Evolutionary conservation across 2,888 invertebrate genomes (phyloP), one percentile per base, ranked within the genome.

Genomic region (Argyra leucocephala): DNA sequence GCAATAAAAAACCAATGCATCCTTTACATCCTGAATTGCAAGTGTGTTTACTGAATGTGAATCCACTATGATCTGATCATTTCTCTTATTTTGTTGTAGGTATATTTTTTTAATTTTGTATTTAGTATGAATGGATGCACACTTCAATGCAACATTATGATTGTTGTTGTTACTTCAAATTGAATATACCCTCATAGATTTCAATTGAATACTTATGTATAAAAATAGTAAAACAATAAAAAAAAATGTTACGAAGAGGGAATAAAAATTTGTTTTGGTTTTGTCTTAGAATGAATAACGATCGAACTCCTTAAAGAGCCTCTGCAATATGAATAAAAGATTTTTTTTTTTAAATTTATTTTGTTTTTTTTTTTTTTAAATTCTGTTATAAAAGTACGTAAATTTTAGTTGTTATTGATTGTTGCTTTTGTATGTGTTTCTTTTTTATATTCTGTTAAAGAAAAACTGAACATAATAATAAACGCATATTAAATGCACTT

Each of bases 401-500:
- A n/a, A n/a, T n/a, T n/a, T 18, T 3, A n/a, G 48, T 48, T 48
- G 48, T 12, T 48, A 15, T n/a, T 31, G 3, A 12, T 31, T 31
- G 31, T 31, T 37, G 2, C 9, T 37, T 10, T 9, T 37, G 37
- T 37, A 10, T 37, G 5, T 12, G 3, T 37, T 37, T 15, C 37
- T 37, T 37, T 37, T 37, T 15, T 31, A 10, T 37, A 37, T 37
- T 48, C 3, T n/a, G 48, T 48, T 48, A 48, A 48, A 48, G 48
- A 48, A 48, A 48, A 18, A 5, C 18, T 48, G 48, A 48, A 1
- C n/a, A 18, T 48, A 15, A 12, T 48, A 15, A 12, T 48, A 5
- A 15, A 48, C n/a, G 48, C 48, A 48, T n/a, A 48, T 48, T 48
- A 48, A 48, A 48, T 48, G 48, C 48, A 48, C 48, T 48, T 48